A percentile compares a stretch with the other conserved stretches of the same genome.
Conservation (phyloP, 1,140 invertebrate species). For the Aphidius gifuensis region DNA sequence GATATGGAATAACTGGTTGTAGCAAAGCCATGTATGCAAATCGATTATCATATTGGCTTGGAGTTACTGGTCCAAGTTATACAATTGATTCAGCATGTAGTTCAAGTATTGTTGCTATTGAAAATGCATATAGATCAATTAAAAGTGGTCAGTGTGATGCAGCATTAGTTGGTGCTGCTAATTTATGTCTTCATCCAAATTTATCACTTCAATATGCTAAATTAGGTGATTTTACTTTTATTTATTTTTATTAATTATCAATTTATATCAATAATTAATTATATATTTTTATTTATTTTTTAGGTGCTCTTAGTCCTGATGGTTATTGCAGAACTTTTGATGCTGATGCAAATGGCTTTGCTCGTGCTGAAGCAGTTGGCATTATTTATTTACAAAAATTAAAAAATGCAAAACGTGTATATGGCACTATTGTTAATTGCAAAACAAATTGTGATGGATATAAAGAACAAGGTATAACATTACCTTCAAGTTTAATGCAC, state of each 20-base stretch:
- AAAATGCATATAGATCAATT: constrained; percentile 77
- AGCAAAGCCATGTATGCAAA: constrained; percentile 89
- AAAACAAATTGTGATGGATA: constrained; percentile 77
- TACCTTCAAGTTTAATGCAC: constrained; percentile 82
- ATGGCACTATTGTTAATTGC: constrained; percentile 66
- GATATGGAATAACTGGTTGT: constrained; percentile 62
- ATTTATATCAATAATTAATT: no score
- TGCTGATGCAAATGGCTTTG: constrained; percentile 72
- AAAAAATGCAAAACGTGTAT: constrained; percentile 73
- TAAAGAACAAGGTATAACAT: constrained; percentile 87
- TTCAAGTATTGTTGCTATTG: constrained; percentile 80
- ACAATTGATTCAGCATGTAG: constrained; percentile 87
- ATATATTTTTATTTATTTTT: constrained; percentile 19
- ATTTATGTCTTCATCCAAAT: constrained; percentile 80
- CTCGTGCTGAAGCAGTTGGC: constrained; percentile 71
- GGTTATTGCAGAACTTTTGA: constrained; percentile 91
- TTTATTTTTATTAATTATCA: no score
- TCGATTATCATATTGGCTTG: constrained; percentile 75
- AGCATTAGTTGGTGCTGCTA: constrained; percentile 82
- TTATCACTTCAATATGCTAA: constrained; percentile 76
- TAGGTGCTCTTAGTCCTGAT: constrained; percentile 81
- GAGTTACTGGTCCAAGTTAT: constrained; percentile 74
- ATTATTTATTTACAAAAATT: constrained; percentile 79
- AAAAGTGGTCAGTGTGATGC: constrained; percentile 75
- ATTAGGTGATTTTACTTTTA: constrained; percentile 36